A percentile compares a stretch with the other conserved stretches of the same genome.
Evolutionary conservation across 2,797 vertebrate species (phyloP).

Genomic region (Sebastes kiyomatsui): DNA sequence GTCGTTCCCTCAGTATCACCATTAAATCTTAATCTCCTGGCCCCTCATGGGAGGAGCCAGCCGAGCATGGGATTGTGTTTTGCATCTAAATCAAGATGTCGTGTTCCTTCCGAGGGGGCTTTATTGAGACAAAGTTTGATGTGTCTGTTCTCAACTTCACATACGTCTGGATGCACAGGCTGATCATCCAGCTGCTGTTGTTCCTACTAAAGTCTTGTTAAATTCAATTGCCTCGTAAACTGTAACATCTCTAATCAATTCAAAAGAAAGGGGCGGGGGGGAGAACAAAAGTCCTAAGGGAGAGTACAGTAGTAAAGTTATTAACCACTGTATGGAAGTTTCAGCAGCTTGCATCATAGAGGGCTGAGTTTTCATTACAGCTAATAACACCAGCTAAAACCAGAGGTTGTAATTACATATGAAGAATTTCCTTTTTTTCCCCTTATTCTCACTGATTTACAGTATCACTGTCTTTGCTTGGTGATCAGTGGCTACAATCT

Average conservation of each 20-base stretch:
- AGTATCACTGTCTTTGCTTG: neutral
- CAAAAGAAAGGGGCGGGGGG: neutral
- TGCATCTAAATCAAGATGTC: conserved; percentile 73
- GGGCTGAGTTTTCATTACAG: neutral
- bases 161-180: conserved; percentile 34
- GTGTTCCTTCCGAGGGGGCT: conserved; percentile 37
- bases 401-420: conserved; percentile 14
- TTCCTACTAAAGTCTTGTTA: conserved; percentile 41
- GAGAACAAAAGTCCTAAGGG: neutral
- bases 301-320: conserved; percentile 10
- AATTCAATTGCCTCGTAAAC: conserved; percentile 41
- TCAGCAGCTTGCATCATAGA: conserved; percentile 62
- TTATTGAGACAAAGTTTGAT: conserved; percentile 64
- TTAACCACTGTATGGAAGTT: conserved; percentile 35
- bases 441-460: neutral
- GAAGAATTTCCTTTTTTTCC: neutral
- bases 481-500: neutral
- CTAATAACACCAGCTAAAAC: neutral
- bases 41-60: conserved; percentile 70
- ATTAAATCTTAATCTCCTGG: conserved; percentile 77
- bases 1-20: conserved; percentile 65
- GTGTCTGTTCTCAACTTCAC: conserved; percentile 43
- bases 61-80: conserved; percentile 71
- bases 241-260: conserved; percentile 47
- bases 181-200: conserved; percentile 57